Conservation (phyloP, 2,797 vertebrate genomes). For the Saxicola maurus region DNA sequence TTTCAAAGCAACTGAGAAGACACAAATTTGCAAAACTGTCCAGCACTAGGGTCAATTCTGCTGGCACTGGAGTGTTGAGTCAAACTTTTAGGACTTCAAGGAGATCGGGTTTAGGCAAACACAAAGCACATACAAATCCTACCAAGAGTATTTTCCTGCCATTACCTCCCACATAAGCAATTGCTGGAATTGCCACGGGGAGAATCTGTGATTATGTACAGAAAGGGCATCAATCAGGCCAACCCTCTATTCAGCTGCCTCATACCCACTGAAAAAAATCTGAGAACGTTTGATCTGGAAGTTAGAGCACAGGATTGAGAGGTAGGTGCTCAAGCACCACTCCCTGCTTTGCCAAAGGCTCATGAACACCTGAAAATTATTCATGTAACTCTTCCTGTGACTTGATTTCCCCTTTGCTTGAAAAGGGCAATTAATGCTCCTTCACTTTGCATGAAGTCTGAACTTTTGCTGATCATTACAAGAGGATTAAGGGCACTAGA, state of each 20-base stretch:
- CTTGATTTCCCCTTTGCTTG: constrained; percentile 28
- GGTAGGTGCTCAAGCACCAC: constrained; percentile 32
- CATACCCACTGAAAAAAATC: constrained; percentile 49
- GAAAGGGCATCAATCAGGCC: constrained; percentile 59
- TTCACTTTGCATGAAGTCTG: not conserved
- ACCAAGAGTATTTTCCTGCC: constrained; percentile 53
- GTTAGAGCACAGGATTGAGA: not conserved
- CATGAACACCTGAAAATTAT: constrained; percentile 50
- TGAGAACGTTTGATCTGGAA: constrained; percentile 53
- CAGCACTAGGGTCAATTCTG: constrained; percentile 2
- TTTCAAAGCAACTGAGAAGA: not conserved
- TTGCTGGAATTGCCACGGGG: constrained; percentile 61
- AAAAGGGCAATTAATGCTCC: not conserved
- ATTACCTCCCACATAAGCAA: constrained; percentile 63
- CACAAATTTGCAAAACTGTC: not conserved
- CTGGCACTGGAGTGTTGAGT: not conserved
- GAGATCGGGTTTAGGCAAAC: constrained; percentile 60
- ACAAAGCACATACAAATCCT: constrained; percentile 58
- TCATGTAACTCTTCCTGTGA: constrained; percentile 51
- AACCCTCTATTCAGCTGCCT: constrained; percentile 52
- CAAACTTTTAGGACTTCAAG: constrained; percentile 46
- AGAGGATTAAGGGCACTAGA: not conserved
- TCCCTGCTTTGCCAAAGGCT: constrained; percentile 45
- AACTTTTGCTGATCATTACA: constrained; percentile 14
- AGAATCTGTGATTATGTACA: constrained; percentile 57